phyloP scores from a whole-genome alignment of 2,888 invertebrate genomes.

The Scaptomyza tumidula region DNA sequence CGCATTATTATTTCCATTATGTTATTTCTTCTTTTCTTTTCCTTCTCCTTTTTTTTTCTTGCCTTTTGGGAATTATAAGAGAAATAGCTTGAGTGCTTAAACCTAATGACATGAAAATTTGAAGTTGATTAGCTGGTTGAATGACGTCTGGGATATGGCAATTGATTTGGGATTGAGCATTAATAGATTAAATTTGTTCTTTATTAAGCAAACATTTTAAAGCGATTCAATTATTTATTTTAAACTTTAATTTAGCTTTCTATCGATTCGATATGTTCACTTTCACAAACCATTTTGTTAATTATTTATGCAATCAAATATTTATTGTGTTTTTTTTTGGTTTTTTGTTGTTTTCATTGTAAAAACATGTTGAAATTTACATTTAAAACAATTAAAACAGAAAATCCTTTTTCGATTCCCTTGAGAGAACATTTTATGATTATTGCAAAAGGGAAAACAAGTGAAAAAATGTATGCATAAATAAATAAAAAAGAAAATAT shows the following conservation, averaged over 20 bases:
- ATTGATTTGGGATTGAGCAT: neutral
- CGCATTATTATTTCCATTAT: conserved; percentile 3
- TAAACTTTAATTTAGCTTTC: no score
- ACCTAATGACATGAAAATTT: conserved; percentile 20
- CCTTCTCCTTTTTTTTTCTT: neutral
- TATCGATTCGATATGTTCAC: neutral
- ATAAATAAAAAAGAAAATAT: neutral
- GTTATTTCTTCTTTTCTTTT: neutral
- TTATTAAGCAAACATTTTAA: neutral
- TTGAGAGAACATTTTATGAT: neutral
- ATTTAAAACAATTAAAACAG: conserved; percentile 1
- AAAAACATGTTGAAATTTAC: conserved; percentile 1
- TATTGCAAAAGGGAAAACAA: neutral
- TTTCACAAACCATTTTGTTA: no score
- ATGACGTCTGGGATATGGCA: neutral
- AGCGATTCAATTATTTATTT: neutral
- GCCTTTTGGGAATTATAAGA: conserved; percentile 2
- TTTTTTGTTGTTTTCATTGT: neutral
- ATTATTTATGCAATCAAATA: conserved; percentile 4
- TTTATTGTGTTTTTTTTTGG: neutral
- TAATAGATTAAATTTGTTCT: neutral
- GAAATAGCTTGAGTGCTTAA: conserved; percentile 3
- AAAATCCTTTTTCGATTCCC: neutral
- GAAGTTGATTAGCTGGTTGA: conserved; percentile 15
- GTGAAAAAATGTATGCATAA: neutral